Conservation (phyloP, 1,140 invertebrate species). For the Zophobas morio region DNA sequence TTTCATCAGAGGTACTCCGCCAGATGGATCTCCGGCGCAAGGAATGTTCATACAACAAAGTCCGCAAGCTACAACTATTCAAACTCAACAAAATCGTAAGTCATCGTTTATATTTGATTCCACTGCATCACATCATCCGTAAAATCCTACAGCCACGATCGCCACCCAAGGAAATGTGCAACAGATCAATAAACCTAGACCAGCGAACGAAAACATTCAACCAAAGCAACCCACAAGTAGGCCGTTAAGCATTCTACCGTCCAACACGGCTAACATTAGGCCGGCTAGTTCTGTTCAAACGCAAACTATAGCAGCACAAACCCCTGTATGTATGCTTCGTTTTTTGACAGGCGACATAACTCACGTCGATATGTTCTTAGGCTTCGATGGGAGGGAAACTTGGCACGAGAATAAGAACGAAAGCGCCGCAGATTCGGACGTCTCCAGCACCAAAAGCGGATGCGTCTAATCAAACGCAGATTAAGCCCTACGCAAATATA, state of each 20-base stretch:
- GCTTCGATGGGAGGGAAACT: conserved; percentile 69
- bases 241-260: conserved; percentile 79
- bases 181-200: conserved; percentile 71
- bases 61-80: conserved; percentile 75
- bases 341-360: not conserved
- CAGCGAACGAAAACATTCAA: conserved; percentile 69
- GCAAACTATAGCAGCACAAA: conserved; percentile 79
- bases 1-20: conserved; percentile 85
- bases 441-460: conserved; percentile 79
- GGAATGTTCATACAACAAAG: conserved; percentile 91
- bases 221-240: conserved; percentile 70
- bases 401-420: conserved; percentile 67
- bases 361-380: conserved; percentile 54
- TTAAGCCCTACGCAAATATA: conserved; percentile 65
- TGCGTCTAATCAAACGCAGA: conserved; percentile 80
- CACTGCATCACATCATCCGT: conserved; percentile 15
- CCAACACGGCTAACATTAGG: conserved; percentile 75
- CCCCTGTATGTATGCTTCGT: conserved; percentile 68
- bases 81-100: conserved; percentile 73
- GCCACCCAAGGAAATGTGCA: conserved; percentile 72
- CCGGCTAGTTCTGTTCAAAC: conserved; percentile 85
- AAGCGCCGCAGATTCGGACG: conserved; percentile 71
- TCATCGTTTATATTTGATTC: conserved; percentile 23
- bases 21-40: conserved; percentile 74
- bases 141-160: conserved; percentile 63